These are phyloP conservation scores for Pteronotus mesoamericanus DNA, from an alignment of 2,797 vertebrate species.

Conservation along the genomic window DNA sequence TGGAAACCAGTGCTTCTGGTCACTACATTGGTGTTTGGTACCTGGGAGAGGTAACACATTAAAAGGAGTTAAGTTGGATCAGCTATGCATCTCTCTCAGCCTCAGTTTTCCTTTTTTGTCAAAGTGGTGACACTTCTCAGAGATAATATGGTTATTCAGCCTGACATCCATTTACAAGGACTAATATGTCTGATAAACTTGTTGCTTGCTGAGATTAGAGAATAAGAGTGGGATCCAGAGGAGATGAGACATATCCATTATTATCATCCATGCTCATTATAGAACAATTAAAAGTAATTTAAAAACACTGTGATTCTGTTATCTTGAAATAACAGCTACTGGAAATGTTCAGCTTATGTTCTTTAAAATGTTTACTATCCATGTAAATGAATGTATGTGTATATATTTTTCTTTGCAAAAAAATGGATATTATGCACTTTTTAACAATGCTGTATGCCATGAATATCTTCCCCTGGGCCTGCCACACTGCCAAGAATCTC, in stretches of 20 bases:
- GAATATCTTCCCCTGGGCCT: background rate
- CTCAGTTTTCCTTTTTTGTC: background rate
- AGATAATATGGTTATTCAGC: background rate
- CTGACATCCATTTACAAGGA: background rate
- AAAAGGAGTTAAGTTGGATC: background rate
- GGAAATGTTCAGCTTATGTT: background rate
- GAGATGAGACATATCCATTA: background rate
- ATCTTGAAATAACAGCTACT: slow-evolving; percentile 6
- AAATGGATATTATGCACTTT: background rate
- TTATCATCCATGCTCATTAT: background rate
- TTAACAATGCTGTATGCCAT: background rate
- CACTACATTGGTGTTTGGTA: background rate
- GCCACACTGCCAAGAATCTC: background rate
- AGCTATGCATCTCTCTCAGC: background rate
- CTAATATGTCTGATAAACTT: background rate
- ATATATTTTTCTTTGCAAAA: slow-evolving; percentile 19
- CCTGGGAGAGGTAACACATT: background rate
- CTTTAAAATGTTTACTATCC: background rate
- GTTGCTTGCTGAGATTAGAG: background rate
- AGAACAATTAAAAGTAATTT: background rate
- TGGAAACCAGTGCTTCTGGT: background rate
- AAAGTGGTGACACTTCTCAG: background rate
- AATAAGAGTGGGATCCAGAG: background rate
- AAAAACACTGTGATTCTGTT: background rate
- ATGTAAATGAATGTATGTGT: background rate